These are phyloP conservation scores for Daubentonia madagascariensis DNA, from an alignment of 2,113 vertebrate species.

Conservation along the genomic window DNA sequence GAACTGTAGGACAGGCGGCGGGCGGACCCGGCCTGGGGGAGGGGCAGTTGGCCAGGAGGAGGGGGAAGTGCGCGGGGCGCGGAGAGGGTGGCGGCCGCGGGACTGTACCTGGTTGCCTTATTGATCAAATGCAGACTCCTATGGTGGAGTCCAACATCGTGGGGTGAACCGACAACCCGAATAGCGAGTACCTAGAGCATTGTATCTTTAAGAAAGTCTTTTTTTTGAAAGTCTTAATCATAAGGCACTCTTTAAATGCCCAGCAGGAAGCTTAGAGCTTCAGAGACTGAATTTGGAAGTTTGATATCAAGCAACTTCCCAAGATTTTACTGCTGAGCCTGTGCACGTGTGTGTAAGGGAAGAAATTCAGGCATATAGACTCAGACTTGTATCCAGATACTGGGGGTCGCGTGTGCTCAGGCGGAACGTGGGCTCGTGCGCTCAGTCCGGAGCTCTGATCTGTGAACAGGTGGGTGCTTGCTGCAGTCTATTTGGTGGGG, in stretches of 20 bases:
- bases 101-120: background rate
- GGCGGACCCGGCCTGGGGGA: background rate
- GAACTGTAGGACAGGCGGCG: conserved; percentile 27
- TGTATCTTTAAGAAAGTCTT: background rate
- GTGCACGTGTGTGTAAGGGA: conserved; percentile 37
- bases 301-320: background rate
- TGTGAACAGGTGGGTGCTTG: conserved; percentile 64
- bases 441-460: background rate
- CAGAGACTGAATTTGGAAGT: conserved; percentile 53
- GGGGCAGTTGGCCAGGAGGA: background rate
- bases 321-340: background rate
- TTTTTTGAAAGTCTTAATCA: background rate
- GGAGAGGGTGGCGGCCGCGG: background rate
- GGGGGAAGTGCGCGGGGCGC: background rate
- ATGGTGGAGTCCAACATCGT: background rate
- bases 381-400: background rate
- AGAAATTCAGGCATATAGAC: background rate
- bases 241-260: conserved; percentile 56
- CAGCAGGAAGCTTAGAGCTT: background rate
- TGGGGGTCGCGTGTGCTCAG: background rate
- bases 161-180: background rate
- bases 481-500: background rate
- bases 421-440: background rate
- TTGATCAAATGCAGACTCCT: background rate
- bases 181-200: background rate